Conservation (phyloP, 2,888 invertebrate species). For the Scrobipalpa costella region DNA sequence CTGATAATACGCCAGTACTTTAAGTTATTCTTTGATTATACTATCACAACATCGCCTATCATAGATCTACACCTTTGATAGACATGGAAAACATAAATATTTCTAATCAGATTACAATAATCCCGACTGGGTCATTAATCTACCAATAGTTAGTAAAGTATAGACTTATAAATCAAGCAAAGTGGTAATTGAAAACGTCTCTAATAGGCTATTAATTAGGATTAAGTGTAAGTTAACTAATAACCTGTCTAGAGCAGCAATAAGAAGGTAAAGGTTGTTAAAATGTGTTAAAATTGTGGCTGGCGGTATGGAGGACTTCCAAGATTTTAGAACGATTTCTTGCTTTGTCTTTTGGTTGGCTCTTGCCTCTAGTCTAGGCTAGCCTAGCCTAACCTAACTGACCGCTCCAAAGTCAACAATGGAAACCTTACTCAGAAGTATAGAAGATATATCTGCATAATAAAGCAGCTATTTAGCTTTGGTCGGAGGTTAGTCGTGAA, state of each 20-base stretch:
- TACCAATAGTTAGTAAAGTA: conserved; percentile 53
- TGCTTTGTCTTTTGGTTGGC: too few relatives aligned
- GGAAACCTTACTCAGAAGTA: too few relatives aligned
- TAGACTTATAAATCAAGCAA: conserved; percentile 64
- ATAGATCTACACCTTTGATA: conserved; percentile 32
- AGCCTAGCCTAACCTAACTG: too few relatives aligned
- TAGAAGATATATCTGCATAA: too few relatives aligned
- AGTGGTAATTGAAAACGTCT: conserved; percentile 74
- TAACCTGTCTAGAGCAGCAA: conserved; percentile 58
- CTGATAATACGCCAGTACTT: too few relatives aligned
- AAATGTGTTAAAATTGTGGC: conserved; percentile 38
- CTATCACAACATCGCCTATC: conserved; percentile 24
- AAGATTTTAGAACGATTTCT: not conserved
- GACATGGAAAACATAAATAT: conserved; percentile 44
- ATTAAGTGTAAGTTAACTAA: conserved; percentile 68
- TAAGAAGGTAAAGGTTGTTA: conserved; percentile 41
- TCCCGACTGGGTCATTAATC: conserved; percentile 52
- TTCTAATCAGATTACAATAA: conserved; percentile 57
- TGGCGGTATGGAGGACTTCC: conserved; percentile 33
- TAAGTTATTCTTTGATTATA: not conserved
- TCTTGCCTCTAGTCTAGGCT: not conserved
- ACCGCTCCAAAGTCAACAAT: too few relatives aligned
- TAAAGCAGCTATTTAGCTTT: too few relatives aligned
- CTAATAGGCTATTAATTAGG: conserved; percentile 77
- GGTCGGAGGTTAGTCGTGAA: too few relatives aligned